phyloP scores from a whole-genome alignment of 2,113 vertebrate species.

The Scartelaos histophorus region DNA sequence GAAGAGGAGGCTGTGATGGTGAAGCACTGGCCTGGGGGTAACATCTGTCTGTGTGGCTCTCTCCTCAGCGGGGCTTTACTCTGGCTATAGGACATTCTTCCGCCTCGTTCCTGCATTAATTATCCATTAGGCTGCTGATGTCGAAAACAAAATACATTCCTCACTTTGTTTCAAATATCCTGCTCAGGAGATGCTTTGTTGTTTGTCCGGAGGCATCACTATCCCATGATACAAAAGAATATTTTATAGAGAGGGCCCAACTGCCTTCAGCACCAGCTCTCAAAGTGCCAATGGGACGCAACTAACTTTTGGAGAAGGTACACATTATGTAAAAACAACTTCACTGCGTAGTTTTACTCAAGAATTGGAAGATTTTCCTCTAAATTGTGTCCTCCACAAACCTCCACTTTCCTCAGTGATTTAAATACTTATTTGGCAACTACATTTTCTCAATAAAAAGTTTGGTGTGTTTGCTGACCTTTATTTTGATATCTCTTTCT shows the following conservation, averaged over 20 bases:
- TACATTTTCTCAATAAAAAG: too few relatives aligned
- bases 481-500: background rate
- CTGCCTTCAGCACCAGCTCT: slow-evolving; percentile 44
- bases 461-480: background rate
- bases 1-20: slow-evolving; percentile 27
- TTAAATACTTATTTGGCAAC: background rate
- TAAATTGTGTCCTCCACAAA: background rate
- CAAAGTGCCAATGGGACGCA: slow-evolving; percentile 47
- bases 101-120: slow-evolving; percentile 58
- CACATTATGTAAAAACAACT: slow-evolving; percentile 35
- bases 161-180: slow-evolving; percentile 57
- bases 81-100: slow-evolving; percentile 46
- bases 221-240: slow-evolving; percentile 44
- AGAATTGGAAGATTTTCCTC: background rate
- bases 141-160: slow-evolving; percentile 43
- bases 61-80: slow-evolving; percentile 44
- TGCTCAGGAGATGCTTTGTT: slow-evolving; percentile 54
- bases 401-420: background rate
- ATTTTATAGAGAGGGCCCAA: slow-evolving; percentile 39
- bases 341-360: background rate
- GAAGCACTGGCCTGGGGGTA: slow-evolving; percentile 54
- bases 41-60: slow-evolving; percentile 61
- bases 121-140: slow-evolving; percentile 53
- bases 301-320: slow-evolving; percentile 48
- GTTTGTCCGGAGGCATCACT: slow-evolving; percentile 53